Percentiles rank a stretch among this genome's conserved stretches.
phyloP scores from a whole-genome alignment of 2,888 invertebrate species.

The Theretra japonica region DNA sequence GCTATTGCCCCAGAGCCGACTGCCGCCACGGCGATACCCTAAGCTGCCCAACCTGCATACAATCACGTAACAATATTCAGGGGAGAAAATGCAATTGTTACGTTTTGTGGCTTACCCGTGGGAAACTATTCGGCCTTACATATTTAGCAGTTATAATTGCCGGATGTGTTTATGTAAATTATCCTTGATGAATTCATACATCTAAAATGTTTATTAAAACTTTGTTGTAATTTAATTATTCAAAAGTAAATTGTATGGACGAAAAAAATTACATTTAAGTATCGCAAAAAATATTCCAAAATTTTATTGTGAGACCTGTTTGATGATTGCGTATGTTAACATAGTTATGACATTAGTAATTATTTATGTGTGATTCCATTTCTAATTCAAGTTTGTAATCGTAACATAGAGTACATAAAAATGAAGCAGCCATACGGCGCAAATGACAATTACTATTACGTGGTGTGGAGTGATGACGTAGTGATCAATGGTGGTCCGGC shows the following conservation, averaged over 20 bases:
- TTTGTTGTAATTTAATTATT: neutral
- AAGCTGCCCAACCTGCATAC: conserved; percentile 75
- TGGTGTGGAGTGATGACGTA: neutral
- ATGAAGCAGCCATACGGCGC: neutral
- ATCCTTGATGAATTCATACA: conserved; percentile 6
- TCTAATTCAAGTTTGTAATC: neutral
- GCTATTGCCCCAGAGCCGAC: conserved; percentile 35
- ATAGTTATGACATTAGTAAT: neutral
- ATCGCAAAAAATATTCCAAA: neutral
- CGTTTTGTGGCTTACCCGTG: conserved; percentile 64
- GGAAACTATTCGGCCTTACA: conserved; percentile 60
- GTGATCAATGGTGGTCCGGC: conserved; percentile 61
- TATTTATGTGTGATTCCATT: neutral
- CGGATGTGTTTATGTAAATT: conserved; percentile 30
- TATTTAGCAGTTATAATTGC: conserved; percentile 31
- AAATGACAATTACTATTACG: neutral
- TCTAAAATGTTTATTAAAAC: conserved; percentile 10
- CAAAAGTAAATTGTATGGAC: neutral
- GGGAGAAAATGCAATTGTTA: conserved; percentile 75
- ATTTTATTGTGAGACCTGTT: neutral
- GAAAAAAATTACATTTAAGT: neutral
- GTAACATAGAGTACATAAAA: neutral
- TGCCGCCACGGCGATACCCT: conserved; percentile 54
- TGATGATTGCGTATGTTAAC: neutral
- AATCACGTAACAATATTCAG: conserved; percentile 79